These are phyloP conservation scores for Simalia tracyae DNA, from an alignment of 2,797 vertebrate species.

Conservation along the genomic window DNA sequence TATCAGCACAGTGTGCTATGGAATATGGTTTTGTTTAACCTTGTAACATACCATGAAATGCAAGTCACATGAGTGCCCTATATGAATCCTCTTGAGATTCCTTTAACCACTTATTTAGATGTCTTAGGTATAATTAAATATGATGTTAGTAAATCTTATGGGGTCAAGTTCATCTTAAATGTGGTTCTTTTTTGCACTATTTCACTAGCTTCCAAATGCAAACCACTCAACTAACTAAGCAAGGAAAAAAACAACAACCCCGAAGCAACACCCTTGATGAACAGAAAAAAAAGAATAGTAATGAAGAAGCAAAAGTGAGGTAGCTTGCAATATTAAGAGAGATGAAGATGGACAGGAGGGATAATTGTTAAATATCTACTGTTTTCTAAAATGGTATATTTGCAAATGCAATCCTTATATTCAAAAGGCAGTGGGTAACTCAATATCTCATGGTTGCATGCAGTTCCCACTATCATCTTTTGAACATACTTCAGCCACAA, in stretches of 20 bases:
- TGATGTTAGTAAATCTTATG: slow-evolving; percentile 29
- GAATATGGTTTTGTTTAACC: slow-evolving; percentile 40
- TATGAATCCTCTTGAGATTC: slow-evolving; percentile 26
- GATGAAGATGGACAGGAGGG: neutral
- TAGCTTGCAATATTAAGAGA: neutral
- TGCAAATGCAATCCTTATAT: neutral
- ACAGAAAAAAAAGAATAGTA: neutral
- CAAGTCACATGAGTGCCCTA: slow-evolving; percentile 14
- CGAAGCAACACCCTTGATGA: neutral
- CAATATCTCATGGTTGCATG: neutral
- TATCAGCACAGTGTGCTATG: slow-evolving; percentile 42
- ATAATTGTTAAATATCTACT: neutral
- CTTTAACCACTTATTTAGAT: slow-evolving; percentile 34
- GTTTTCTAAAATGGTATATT: neutral
- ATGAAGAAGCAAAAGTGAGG: neutral
- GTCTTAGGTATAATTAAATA: slow-evolving; percentile 27
- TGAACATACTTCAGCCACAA: neutral
- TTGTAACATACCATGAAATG: slow-evolving; percentile 45
- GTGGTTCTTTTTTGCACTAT: slow-evolving; percentile 7
- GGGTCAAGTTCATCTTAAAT: slow-evolving; percentile 11
- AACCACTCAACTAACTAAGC: neutral
- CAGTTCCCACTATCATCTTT: neutral
- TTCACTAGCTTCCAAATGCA: slow-evolving; percentile 1
- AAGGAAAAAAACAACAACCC: neutral
- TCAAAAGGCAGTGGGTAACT: neutral